Evolutionary conservation across 2,797 vertebrate genomes (phyloP).

Genomic region (Danio aesculapii): DNA sequence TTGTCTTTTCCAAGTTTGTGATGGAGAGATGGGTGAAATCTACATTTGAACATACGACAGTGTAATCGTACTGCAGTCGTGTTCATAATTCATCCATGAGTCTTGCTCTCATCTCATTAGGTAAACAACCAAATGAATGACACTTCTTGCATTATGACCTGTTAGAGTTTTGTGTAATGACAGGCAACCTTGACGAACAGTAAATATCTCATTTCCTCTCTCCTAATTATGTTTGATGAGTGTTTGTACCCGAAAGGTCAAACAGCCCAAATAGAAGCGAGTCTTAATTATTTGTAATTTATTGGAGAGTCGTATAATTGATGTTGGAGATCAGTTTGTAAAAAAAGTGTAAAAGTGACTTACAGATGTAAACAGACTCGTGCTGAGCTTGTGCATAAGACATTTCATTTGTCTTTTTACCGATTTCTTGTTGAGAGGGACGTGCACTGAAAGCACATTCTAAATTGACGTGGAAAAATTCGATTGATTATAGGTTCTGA

Average conservation of each 20-base stretch:
- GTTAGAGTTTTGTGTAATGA: conserved; percentile 38
- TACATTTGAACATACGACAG: not conserved
- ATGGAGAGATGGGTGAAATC: not conserved
- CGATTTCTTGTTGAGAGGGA: not conserved
- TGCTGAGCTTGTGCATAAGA: not conserved
- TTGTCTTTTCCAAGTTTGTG: not conserved
- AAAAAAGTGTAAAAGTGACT: conserved; percentile 31
- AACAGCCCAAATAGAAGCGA: conserved; percentile 41
- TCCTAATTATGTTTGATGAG: conserved; percentile 60
- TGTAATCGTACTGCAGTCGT: not conserved
- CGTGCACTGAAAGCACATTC: not conserved
- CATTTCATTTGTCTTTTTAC: not conserved
- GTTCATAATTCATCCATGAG: conserved; percentile 9
- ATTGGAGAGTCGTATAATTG: conserved; percentile 54
- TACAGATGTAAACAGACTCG: conserved; percentile 14
- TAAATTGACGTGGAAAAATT: no score
- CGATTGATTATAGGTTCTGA: no score
- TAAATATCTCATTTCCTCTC: conserved; percentile 54
- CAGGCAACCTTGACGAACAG: conserved; percentile 39
- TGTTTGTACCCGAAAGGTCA: conserved; percentile 58
- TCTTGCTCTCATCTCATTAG: conserved; percentile 11
- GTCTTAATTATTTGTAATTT: conserved; percentile 54
- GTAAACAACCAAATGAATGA: conserved; percentile 29
- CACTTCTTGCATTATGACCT: conserved; percentile 27
- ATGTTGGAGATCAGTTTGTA: conserved; percentile 47